phyloP scores from a whole-genome alignment of 2,888 invertebrate genomes.

The Helobdella robusta region DNA sequence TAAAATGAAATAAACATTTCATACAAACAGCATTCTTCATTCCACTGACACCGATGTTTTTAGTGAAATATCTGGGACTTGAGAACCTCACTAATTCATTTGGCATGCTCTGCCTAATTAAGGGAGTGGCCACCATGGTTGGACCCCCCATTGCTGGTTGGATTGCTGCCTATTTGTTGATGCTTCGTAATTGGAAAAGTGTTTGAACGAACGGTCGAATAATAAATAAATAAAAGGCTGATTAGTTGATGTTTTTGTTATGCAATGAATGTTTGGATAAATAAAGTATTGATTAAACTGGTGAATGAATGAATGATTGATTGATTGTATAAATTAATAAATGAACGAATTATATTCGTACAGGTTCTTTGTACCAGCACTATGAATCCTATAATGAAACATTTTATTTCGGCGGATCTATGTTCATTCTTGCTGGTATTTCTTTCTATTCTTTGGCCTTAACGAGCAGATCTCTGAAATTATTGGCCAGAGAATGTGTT shows the following conservation, averaged over 20 bases:
- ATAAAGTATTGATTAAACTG: no score
- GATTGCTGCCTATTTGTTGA: conserved; percentile 3
- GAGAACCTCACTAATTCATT: conserved; percentile 32
- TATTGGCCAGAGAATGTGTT: no score
- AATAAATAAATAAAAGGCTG: no score
- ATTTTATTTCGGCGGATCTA: conserved; percentile 74
- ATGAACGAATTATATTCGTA: no score
- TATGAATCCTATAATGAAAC: conserved; percentile 70
- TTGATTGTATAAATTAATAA: no score
- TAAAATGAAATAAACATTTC: no score
- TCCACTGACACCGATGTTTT: conserved; percentile 31
- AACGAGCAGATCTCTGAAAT: background rate
- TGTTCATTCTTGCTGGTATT: conserved; percentile 76
- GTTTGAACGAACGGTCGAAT: no score
- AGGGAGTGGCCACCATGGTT: conserved; percentile 29
- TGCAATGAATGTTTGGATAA: no score
- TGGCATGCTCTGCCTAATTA: conserved; percentile 31
- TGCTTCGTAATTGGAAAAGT: no score
- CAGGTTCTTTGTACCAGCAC: conserved; percentile 73
- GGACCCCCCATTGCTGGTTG: conserved; percentile 34
- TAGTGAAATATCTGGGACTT: conserved; percentile 31
- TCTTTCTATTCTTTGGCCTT: conserved; percentile 59
- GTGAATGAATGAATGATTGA: no score
- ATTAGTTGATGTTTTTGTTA: no score
- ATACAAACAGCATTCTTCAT: conserved; percentile 31